Evolutionary conservation across 2,113 vertebrate genomes (phyloP).

Genomic region (Hydrolagus affinis): DNA sequence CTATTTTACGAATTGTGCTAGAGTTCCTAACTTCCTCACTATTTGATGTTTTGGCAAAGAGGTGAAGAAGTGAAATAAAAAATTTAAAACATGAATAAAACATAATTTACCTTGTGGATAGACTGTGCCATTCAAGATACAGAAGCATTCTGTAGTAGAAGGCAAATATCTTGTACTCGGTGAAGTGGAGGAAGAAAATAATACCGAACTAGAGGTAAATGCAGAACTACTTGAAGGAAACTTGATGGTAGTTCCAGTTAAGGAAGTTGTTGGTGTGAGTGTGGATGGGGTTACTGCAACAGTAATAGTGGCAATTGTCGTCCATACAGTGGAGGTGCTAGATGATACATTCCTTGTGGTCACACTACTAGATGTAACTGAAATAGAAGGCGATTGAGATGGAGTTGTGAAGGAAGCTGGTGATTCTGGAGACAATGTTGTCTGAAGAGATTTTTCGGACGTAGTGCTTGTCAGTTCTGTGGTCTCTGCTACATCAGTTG

Average conservation of each 20-base stretch:
- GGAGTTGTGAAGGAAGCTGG: background rate
- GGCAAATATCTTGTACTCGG: background rate
- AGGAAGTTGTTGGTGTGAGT: background rate
- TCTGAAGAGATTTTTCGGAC: too few species aligned
- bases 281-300: background rate
- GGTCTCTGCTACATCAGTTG: background rate
- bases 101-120: constrained; percentile 11
- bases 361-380: background rate
- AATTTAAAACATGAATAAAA: background rate
- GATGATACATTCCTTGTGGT: background rate
- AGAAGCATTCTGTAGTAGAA: background rate
- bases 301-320: constrained; percentile 17
- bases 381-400: background rate
- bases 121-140: background rate
- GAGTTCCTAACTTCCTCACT: background rate
- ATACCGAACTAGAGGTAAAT: background rate
- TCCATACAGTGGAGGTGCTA: background rate
- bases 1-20: background rate
- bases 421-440: too few species aligned
- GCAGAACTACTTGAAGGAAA: background rate
- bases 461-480: too few species aligned
- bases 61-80: background rate
- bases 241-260: constrained; percentile 1
- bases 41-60: background rate
- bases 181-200: background rate